These are phyloP conservation scores for Philotrypesis tridentata DNA, from an alignment of 1,140 invertebrate genomes.

Conservation along the genomic window DNA sequence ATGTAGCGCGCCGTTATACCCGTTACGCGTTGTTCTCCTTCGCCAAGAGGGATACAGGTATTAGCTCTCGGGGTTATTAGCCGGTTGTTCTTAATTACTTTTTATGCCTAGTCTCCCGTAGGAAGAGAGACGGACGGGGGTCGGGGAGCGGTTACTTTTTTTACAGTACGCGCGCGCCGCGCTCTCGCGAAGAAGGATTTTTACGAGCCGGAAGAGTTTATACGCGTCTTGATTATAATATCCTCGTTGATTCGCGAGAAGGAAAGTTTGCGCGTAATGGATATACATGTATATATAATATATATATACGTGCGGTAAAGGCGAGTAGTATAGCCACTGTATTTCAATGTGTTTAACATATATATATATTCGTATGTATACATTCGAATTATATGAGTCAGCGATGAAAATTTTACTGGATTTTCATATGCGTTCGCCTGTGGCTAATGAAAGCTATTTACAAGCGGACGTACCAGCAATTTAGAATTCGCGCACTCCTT, in stretches of 20 bases:
- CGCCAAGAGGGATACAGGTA: neutral
- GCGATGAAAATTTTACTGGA: neutral
- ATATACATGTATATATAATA: too few relatives aligned
- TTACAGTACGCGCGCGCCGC: neutral
- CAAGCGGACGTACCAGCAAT: too few relatives aligned
- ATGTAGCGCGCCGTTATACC: neutral
- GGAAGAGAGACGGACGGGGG: too few relatives aligned
- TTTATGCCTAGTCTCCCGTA: slow-evolving; percentile 36
- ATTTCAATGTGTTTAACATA: too few relatives aligned
- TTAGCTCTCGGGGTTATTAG: slow-evolving; percentile 42
- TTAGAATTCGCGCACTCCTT: too few relatives aligned
- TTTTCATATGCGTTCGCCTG: neutral
- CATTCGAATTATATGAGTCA: neutral
- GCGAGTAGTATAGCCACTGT: too few relatives aligned
- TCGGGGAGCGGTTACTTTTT: too few relatives aligned
- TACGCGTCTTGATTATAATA: neutral
- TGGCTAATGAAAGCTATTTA: neutral
- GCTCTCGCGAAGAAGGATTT: neutral
- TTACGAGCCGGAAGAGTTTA: neutral
- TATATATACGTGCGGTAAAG: too few relatives aligned
- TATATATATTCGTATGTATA: neutral
- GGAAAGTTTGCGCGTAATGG: neutral
- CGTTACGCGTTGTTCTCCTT: neutral
- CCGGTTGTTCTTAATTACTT: slow-evolving; percentile 44
- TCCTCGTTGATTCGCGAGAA: neutral